A percentile compares a stretch with the other conserved stretches of the same genome.
Evolutionary conservation across 2,113 vertebrate genomes (phyloP).

Genomic region (Cheilinus undulatus): DNA sequence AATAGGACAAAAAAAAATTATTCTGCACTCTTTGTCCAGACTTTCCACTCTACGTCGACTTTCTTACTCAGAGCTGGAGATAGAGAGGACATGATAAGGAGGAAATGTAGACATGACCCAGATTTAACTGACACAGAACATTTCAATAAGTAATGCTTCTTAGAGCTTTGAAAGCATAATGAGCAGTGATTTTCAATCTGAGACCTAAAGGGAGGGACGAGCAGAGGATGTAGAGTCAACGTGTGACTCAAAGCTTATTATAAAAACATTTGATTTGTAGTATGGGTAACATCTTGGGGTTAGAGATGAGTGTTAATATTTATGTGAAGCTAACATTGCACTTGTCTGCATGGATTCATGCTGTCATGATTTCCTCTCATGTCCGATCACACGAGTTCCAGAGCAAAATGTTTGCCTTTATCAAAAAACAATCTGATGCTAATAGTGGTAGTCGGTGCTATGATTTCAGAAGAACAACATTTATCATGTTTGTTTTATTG

Average conservation of each 20-base stretch:
- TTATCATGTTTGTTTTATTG: too few species aligned
- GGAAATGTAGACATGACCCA: background rate
- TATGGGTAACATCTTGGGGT: background rate
- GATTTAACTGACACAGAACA: background rate
- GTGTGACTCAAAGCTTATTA: constrained; percentile 1
- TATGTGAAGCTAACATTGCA: background rate
- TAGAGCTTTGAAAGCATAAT: background rate
- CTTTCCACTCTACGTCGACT: background rate
- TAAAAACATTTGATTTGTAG: constrained; percentile 17
- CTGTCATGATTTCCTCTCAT: too few species aligned
- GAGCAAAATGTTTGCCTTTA: background rate
- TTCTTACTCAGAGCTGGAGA: background rate
- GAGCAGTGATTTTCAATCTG: background rate
- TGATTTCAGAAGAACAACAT: too few species aligned
- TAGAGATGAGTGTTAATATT: constrained; percentile 4
- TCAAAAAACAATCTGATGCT: background rate
- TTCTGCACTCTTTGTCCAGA: constrained; percentile 1
- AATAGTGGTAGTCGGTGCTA: too few species aligned
- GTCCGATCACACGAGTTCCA: too few species aligned
- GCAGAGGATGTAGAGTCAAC: background rate
- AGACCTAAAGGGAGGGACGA: background rate
- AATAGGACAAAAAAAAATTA: background rate
- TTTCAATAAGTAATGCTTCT: constrained; percentile 8
- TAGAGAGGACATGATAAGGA: background rate
- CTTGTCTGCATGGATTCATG: background rate